A percentile compares a stretch with the other conserved stretches of the same genome.
These are phyloP conservation scores for Clarias laeviceps DNA, from an alignment of 2,797 vertebrate genomes.

Conservation along the genomic window DNA sequence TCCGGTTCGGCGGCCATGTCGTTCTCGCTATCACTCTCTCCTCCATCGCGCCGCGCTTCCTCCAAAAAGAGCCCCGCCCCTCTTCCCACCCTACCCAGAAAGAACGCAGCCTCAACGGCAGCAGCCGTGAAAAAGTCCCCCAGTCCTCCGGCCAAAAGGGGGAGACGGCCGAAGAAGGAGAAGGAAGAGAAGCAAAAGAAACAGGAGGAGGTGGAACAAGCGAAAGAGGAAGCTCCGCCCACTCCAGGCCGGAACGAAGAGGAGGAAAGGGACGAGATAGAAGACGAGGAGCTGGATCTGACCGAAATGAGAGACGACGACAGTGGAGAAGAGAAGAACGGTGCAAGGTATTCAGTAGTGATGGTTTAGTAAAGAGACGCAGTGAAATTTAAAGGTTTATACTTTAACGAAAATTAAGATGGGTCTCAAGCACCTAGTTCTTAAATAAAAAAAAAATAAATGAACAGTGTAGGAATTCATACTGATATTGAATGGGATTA, in stretches of 20 bases:
- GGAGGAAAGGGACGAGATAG: conserved; percentile 66
- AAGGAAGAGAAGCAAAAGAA: conserved; percentile 65
- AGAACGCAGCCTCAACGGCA: conserved; percentile 47
- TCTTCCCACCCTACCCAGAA: conserved; percentile 43
- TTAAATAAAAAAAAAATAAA: neutral
- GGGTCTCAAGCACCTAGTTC: neutral
- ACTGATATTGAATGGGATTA: neutral
- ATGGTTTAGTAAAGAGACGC: neutral
- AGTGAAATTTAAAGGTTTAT: neutral
- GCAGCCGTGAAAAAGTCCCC: conserved; percentile 42
- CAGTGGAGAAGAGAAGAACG: conserved; percentile 70
- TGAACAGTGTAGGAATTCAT: neutral
- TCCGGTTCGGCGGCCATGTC: conserved; percentile 67
- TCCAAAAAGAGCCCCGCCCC: conserved; percentile 51
- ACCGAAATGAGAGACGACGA: conserved; percentile 45
- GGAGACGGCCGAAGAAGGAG: conserved; percentile 73
- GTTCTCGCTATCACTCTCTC: conserved; percentile 75
- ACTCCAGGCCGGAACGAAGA: conserved; percentile 73
- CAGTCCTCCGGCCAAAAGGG: conserved; percentile 63
- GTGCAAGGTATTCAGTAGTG: conserved; percentile 54
- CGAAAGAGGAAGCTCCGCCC: conserved; percentile 71
- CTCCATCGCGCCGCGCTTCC: conserved; percentile 59
- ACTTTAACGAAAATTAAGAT: neutral
- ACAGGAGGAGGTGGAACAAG: conserved; percentile 52
- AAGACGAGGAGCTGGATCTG: conserved; percentile 66